Percentiles rank a stretch among this genome's conserved stretches.
Conservation (phyloP, 2,888 invertebrate genomes). For the Epicampocera succincta region DNA sequence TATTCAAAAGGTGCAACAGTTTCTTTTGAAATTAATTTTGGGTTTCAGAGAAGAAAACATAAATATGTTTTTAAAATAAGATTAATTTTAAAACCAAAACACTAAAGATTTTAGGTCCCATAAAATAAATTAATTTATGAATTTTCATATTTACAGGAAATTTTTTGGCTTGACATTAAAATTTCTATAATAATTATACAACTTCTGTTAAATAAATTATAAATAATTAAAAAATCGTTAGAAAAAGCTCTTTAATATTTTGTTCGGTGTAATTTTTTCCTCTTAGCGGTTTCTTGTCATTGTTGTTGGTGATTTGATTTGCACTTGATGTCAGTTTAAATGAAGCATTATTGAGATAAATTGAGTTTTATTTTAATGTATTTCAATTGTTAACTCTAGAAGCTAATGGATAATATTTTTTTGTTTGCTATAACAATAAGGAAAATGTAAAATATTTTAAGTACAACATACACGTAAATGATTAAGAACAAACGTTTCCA, state of each 20-base stretch:
- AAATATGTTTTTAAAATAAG: too few relatives aligned
- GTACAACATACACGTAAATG: neutral
- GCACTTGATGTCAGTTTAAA: constrained; percentile 50
- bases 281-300: constrained; percentile 1
- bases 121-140: too few relatives aligned
- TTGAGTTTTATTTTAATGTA: constrained; percentile 53
- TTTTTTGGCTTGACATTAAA: too few relatives aligned
- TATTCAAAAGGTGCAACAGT: too few relatives aligned
- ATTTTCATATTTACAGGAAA: too few relatives aligned
- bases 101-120: too few relatives aligned
- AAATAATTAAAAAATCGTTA: too few relatives aligned
- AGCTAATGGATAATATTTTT: constrained; percentile 56
- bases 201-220: too few relatives aligned
- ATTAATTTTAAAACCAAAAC: too few relatives aligned
- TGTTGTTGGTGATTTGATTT: constrained; percentile 23
- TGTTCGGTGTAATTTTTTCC: constrained; percentile 3
- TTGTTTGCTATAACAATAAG: constrained; percentile 24
- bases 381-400: constrained; percentile 63
- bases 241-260: neutral
- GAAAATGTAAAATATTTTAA: constrained; percentile 36
- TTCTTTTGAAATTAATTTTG: too few relatives aligned
- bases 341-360: constrained; percentile 60
- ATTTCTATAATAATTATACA: too few relatives aligned
- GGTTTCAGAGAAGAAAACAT: too few relatives aligned
- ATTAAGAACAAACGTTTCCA: constrained; percentile 15